Conservation (phyloP, 2,888 invertebrate genomes). For the Xanthia icteritia region DNA sequence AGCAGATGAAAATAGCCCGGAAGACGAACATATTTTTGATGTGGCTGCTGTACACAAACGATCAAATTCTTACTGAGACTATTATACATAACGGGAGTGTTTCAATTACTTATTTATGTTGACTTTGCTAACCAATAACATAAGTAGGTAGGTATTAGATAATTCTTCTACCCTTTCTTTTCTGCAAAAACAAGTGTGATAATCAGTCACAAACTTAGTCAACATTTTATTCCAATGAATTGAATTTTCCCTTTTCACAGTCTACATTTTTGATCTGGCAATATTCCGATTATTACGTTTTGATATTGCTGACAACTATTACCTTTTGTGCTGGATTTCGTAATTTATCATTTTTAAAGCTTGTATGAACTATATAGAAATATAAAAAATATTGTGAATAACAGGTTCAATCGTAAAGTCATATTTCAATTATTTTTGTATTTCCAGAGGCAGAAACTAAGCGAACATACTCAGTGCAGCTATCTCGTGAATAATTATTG, state of each 20-base stretch:
- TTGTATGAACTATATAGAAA: not conserved
- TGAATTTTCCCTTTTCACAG: not conserved
- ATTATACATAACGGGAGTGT: too few relatives aligned
- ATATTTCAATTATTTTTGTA: not conserved
- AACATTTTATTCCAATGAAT: not conserved
- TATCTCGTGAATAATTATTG: slow-evolving; percentile 1
- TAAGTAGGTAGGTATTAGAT: too few relatives aligned
- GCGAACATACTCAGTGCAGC: not conserved
- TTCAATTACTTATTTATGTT: not conserved
- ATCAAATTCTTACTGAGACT: too few relatives aligned
- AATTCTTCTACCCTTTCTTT: not conserved
- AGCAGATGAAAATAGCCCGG: not conserved
- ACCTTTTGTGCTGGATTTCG: not conserved
- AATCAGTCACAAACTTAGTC: not conserved
- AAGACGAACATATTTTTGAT: not conserved
- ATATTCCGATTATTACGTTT: slow-evolving; percentile 18
- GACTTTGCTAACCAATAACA: not conserved
- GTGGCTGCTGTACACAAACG: not conserved
- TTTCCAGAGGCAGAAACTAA: not conserved
- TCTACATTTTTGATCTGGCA: slow-evolving; percentile 29
- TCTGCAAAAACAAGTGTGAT: not conserved
- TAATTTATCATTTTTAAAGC: not conserved
- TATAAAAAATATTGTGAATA: not conserved
- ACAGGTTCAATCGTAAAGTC: not conserved
- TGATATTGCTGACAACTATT: slow-evolving; percentile 6